Conservation (phyloP, 2,113 vertebrate genomes). For the Odocoileus virginianus region DNA sequence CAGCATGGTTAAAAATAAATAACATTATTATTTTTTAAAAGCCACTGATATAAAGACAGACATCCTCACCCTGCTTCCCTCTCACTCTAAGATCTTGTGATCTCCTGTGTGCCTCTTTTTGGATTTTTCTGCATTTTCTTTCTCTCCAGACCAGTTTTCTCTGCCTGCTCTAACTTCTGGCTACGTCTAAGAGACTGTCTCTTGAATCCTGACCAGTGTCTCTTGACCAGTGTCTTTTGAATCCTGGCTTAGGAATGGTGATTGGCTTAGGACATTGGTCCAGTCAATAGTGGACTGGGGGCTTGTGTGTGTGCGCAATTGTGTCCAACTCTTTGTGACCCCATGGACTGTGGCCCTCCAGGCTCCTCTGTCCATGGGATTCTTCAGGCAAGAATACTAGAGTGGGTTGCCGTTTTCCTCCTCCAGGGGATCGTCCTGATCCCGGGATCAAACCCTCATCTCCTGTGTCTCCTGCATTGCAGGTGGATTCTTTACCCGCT, state of each 20-base stretch:
- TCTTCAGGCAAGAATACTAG: background rate
- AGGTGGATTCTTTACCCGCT: background rate
- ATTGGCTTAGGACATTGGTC: background rate
- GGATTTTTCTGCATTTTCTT: background rate
- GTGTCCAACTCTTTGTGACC: background rate
- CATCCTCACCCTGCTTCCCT: background rate
- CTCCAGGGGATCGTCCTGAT: background rate
- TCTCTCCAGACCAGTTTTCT: background rate
- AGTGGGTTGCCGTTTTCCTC: background rate
- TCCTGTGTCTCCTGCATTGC: background rate
- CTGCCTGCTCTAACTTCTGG: background rate
- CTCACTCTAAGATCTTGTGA: background rate
- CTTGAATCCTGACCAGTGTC: background rate
- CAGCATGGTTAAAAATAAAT: background rate
- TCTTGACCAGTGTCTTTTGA: background rate
- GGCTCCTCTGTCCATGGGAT: background rate
- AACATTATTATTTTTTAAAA: background rate
- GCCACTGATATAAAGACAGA: background rate
- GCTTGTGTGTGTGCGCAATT: background rate
- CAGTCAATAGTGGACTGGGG: background rate
- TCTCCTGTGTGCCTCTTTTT: background rate
- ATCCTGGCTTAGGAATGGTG: background rate
- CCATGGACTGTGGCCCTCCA: accelerated
- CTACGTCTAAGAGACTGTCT: background rate
- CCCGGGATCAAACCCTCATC: background rate